Evolutionary conservation across 2,113 vertebrate species (phyloP).

Genomic region (Trematocara marginatum): DNA sequence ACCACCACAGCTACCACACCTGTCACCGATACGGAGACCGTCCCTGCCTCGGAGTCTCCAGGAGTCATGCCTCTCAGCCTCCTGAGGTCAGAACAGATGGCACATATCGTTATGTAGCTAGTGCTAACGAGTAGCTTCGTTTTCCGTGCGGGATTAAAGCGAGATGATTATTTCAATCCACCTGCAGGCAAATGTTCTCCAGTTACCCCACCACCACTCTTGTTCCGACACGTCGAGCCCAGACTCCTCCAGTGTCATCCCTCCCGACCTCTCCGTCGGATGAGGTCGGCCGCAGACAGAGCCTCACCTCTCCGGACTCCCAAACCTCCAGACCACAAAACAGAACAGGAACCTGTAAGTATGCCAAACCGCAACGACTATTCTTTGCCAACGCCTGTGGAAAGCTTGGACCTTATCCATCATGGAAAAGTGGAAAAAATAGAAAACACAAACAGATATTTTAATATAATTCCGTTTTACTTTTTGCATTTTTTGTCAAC

Average conservation of each 20-base stretch:
- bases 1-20: conserved; percentile 97
- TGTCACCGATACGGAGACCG: conserved; percentile 93
- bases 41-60: conserved; percentile 90
- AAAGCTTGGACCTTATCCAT: neutral
- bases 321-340: conserved; percentile 83
- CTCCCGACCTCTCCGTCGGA: conserved; percentile 94
- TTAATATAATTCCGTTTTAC: neutral
- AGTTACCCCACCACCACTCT: conserved; percentile 95
- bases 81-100: conserved; percentile 77
- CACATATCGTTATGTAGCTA: neutral
- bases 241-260: conserved; percentile 93
- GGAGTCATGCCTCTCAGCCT: conserved; percentile 98
- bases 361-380: neutral
- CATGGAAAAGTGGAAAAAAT: neutral
- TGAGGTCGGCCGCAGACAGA: conserved; percentile 91
- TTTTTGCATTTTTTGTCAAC: neutral
- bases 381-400: neutral
- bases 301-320: conserved; percentile 93
- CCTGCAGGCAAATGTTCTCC: conserved; percentile 95
- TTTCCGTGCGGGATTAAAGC: neutral
- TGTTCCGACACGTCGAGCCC: conserved; percentile 86
- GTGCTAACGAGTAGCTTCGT: neutral
- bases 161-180: neutral
- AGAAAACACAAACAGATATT: neutral
- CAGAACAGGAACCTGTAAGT: conserved; percentile 79